Percentiles rank a stretch among this genome's conserved stretches.
Conservation (phyloP, 1,140 invertebrate genomes). For the Drosophila lowei region DNA sequence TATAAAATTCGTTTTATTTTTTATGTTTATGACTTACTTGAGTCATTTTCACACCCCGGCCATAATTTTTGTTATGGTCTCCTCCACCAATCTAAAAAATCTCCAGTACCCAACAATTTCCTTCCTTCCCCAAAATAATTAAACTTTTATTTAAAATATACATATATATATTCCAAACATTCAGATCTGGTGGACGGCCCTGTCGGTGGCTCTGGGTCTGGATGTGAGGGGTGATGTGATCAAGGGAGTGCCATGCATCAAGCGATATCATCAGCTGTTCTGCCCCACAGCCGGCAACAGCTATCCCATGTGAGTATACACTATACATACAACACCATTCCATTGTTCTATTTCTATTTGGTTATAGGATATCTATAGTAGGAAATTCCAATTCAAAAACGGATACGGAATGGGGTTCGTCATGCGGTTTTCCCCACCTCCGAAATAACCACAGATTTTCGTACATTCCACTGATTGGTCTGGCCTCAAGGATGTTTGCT, state of each 20-base stretch:
- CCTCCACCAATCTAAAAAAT: slow-evolving; percentile 39
- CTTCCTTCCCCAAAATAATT: slow-evolving; percentile 22
- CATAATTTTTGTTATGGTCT: slow-evolving; percentile 67
- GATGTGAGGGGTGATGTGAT: slow-evolving; percentile 93
- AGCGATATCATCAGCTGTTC: slow-evolving; percentile 93
- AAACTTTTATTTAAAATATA: slow-evolving; percentile 11
- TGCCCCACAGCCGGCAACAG: slow-evolving; percentile 94
- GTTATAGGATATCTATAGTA: slow-evolving; percentile 1
- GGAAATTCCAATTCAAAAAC: slow-evolving; percentile 34
- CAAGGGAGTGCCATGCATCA: slow-evolving; percentile 93
- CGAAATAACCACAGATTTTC: slow-evolving; percentile 1
- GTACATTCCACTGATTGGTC: slow-evolving; percentile 7
- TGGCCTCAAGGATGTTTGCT: slow-evolving; percentile 37
- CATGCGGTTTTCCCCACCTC: slow-evolving; percentile 8
- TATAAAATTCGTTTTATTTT: slow-evolving; percentile 20
- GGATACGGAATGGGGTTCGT: too few relatives aligned
- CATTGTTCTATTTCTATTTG: slow-evolving; percentile 26
- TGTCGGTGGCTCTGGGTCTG: slow-evolving; percentile 92
- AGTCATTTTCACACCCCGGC: slow-evolving; percentile 74
- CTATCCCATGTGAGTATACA: slow-evolving; percentile 92
- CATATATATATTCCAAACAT: slow-evolving; percentile 55
- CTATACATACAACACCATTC: background rate
- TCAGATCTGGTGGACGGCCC: slow-evolving; percentile 94
- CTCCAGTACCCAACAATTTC: slow-evolving; percentile 4
- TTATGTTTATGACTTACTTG: slow-evolving; percentile 69